Base-by-base conservation (phyloP, 2,888 invertebrate species). In the Lobophora halterata region DNA sequence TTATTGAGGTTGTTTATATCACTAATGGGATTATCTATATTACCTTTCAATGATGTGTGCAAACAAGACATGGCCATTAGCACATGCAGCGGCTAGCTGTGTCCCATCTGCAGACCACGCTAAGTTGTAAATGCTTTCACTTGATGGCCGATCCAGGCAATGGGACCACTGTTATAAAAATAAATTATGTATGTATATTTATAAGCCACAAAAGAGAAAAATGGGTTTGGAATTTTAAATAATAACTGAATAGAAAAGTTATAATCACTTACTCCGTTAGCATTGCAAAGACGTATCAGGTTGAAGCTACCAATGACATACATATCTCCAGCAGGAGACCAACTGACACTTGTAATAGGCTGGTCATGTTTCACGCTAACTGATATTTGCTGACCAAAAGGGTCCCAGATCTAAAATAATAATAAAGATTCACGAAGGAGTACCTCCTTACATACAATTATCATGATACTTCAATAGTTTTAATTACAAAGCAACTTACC, bases 41-140 rank as follows among this genome's bases (percentile, higher is more conserved):
- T 77, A 94, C 92, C 93, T 92, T 56, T 97, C 95, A 52, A 97
- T 92, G 19, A 98, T 92, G 77, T 97, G 96, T 2, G 96, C 98
- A 66, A 98, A 95, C 35, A 98, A 86, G 2, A 99, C 92, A 49
- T 94, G 93, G 0, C 97, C 97, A 65, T 94, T 96, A 1, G 97
- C 96, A 71, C 97, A 96, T n/a, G 97, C 98, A 34, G 95, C 97
- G 5, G 96, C 96, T 12, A 99, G 87, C 76, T 99, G 98, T 0
- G 98, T 98, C 2, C 98, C 96, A 81, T 99, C 99, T 30, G 93
- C 92, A 1, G 98, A 98, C 99, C 99, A 99, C 2, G 94, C 91
- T 27, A 98, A 86, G 49, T 91, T 91, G 70, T 96, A 96, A 42
- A 99, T 91, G 55, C 97, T 97, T 3, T 99, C 99, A 1, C 95